A percentile compares a stretch with the other conserved stretches of the same genome.
Evolutionary conservation across 2,113 vertebrate genomes (phyloP).

Genomic region (Lonchura striata): DNA sequence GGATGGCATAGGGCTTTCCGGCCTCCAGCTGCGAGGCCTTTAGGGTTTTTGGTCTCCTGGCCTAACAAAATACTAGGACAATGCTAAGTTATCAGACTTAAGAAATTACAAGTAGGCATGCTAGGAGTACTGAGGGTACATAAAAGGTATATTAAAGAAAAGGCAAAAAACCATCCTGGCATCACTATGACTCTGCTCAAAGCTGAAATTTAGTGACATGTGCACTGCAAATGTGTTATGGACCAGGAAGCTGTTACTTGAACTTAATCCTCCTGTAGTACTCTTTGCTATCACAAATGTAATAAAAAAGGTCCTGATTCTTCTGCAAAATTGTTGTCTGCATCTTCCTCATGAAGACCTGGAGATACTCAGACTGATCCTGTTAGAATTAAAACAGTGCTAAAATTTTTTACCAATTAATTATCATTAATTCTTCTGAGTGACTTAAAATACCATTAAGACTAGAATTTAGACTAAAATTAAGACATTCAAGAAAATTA

Average conservation of each 20-base stretch:
- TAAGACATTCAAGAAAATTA: neutral
- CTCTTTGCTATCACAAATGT: neutral
- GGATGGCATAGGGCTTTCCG: neutral
- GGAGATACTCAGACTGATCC: neutral
- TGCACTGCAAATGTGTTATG: neutral
- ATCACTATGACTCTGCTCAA: neutral
- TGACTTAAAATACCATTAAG: neutral
- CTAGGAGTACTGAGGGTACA: neutral
- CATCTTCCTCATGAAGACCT: neutral
- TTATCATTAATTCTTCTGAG: neutral
- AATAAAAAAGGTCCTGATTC: neutral
- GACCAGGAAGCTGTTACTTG: neutral
- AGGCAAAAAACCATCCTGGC: neutral
- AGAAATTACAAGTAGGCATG: too few relatives aligned
- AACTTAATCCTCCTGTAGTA: neutral
- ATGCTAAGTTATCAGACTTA: too few relatives aligned
- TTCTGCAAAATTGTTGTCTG: neutral
- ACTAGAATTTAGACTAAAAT: neutral
- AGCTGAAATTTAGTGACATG: neutral
- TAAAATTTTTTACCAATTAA: neutral
- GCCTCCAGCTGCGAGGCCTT: fast-evolving
- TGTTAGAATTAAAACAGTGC: neutral
- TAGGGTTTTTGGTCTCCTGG: neutral
- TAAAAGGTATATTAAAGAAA: neutral
- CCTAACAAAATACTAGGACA: neutral